phyloP scores from a whole-genome alignment of 2,797 vertebrate species.

The Myripristis murdjan region DNA sequence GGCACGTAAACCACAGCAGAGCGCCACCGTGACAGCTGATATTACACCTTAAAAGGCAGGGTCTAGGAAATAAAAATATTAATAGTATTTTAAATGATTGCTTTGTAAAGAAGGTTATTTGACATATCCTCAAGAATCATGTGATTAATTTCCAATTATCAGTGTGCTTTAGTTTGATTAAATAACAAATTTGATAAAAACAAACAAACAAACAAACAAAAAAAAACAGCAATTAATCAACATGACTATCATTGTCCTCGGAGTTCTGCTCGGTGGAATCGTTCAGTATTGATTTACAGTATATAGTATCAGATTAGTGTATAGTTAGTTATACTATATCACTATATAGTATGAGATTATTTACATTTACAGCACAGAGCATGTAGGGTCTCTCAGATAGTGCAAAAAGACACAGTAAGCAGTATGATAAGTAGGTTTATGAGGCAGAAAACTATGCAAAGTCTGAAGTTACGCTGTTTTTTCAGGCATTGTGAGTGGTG shows the following conservation, averaged over 20 bases:
- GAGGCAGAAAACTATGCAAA: constrained; percentile 36
- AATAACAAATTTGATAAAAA: no score
- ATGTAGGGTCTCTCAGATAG: neutral
- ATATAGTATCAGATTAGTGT: neutral
- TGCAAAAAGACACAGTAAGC: neutral
- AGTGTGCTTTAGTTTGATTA: no score
- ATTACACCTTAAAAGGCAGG: constrained; percentile 10
- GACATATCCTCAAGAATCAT: neutral
- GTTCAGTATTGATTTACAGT: neutral
- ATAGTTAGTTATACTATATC: no score
- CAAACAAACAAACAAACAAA: no score
- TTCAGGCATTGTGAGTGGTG: constrained; percentile 11
- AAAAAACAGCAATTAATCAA: no score
- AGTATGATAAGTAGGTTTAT: constrained; percentile 7
- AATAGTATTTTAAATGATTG: constrained; percentile 17
- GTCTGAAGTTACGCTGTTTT: constrained; percentile 20
- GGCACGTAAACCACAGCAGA: constrained; percentile 12
- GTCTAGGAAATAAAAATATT: neutral
- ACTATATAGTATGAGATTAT: no score
- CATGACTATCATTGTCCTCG: no score
- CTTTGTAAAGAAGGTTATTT: neutral
- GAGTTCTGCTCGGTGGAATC: no score
- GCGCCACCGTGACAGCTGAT: neutral
- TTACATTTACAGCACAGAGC: neutral
- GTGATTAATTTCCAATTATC: neutral